A percentile compares a stretch with the other conserved stretches of the same genome.
These are phyloP conservation scores for Sitobion miscanthi DNA, from an alignment of 1,140 invertebrate genomes.

Conservation along the genomic window DNA sequence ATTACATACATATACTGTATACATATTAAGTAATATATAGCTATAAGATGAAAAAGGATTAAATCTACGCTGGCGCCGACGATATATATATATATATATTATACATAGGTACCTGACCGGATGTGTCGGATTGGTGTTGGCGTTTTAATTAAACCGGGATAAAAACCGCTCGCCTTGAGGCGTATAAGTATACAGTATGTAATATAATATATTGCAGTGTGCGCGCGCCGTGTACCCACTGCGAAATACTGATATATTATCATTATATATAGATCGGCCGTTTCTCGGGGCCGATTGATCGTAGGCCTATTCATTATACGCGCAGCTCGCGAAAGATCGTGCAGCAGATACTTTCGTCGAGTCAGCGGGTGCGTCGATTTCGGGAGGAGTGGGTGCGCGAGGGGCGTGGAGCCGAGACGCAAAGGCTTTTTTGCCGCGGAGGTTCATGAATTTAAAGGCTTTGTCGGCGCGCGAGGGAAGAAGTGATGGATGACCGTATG, in stretches of 20 bases:
- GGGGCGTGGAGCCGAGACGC: background rate
- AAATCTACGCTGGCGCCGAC: background rate
- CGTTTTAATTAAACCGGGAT: constrained; percentile 44
- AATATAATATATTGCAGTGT: background rate
- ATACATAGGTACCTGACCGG: background rate
- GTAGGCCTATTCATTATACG: background rate
- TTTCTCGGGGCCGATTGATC: background rate
- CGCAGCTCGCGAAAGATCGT: background rate
- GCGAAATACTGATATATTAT: background rate
- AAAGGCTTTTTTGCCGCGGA: constrained; percentile 31
- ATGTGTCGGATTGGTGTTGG: background rate
- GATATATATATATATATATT: background rate
- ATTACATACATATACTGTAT: no score
- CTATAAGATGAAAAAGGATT: background rate
- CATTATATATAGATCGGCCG: background rate
- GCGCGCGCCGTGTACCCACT: background rate
- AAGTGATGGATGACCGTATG: constrained; percentile 53
- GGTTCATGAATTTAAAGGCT: constrained; percentile 53
- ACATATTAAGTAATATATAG: no score
- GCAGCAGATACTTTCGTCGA: background rate
- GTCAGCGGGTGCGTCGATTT: background rate
- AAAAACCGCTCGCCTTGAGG: background rate
- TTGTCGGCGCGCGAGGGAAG: constrained; percentile 20
- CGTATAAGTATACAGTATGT: background rate
- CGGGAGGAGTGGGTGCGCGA: background rate